A percentile compares a stretch with the other conserved stretches of the same genome.
Conservation (phyloP, 1,140 invertebrate species). For the Coenobita brevimanus region DNA sequence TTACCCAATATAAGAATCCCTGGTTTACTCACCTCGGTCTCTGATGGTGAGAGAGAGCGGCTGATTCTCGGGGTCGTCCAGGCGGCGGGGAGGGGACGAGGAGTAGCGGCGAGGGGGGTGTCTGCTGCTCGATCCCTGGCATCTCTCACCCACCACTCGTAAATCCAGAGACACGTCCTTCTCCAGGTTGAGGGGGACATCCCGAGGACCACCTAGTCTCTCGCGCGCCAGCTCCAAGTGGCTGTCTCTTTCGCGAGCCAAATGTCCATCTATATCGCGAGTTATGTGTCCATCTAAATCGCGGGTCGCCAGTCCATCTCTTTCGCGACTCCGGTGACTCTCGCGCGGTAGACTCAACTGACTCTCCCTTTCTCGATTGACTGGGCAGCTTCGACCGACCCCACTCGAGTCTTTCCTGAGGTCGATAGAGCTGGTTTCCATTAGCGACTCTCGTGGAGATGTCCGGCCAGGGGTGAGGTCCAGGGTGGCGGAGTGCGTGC, state of each 20-base stretch:
- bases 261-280: too few relatives aligned
- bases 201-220: neutral
- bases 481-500: slow-evolving; percentile 19
- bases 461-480: slow-evolving; percentile 30
- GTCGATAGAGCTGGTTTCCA: slow-evolving; percentile 38
- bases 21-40: slow-evolving; percentile 61
- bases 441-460: neutral
- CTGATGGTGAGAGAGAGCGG: slow-evolving; percentile 53
- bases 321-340: too few relatives aligned
- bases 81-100: slow-evolving; percentile 17
- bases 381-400: too few relatives aligned
- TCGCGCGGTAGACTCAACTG: too few relatives aligned
- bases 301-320: too few relatives aligned
- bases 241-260: too few relatives aligned
- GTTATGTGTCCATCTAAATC: too few relatives aligned
- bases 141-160: slow-evolving; percentile 30
- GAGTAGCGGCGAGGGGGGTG: neutral
- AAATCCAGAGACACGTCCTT: slow-evolving; percentile 41
- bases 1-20: too few relatives aligned
- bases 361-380: too few relatives aligned
- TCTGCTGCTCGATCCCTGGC: neutral
- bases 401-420: slow-evolving; percentile 46
- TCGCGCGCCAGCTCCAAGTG: slow-evolving; percentile 39
- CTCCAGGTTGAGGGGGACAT: slow-evolving; percentile 20
- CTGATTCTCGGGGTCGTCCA: slow-evolving; percentile 39